Evolutionary conservation across 2,797 vertebrate species (phyloP).

Genomic region (Fratercula arctica): DNA sequence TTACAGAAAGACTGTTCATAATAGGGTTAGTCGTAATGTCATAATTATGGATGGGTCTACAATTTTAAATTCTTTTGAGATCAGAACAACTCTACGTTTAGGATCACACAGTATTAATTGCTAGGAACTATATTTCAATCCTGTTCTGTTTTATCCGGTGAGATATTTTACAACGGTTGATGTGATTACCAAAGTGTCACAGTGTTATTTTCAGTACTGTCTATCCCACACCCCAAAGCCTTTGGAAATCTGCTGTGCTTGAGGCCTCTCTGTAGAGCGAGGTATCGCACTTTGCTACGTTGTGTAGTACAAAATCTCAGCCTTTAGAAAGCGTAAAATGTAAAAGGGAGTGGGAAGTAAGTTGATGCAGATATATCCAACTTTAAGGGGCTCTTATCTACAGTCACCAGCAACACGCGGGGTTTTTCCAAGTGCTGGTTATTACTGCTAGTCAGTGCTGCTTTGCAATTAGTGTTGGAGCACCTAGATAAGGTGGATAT

Average conservation of each 20-base stretch:
- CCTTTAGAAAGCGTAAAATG: conserved; percentile 47
- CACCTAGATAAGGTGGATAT: conserved; percentile 70
- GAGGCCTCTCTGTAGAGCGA: conserved; percentile 24
- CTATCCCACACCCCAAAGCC: not conserved
- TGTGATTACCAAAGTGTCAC: not conserved
- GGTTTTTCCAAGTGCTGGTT: conserved; percentile 57
- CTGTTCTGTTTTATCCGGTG: not conserved
- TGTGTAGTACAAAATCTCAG: conserved; percentile 40
- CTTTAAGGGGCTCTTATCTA: conserved; percentile 68
- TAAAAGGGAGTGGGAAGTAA: conserved; percentile 32
- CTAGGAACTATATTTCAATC: not conserved
- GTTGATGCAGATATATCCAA: conserved; percentile 55
- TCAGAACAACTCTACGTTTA: not conserved
- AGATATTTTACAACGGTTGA: not conserved
- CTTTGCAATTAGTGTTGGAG: conserved; percentile 72
- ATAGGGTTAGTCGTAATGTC: conserved; percentile 58
- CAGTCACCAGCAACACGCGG: not conserved
- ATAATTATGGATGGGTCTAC: conserved; percentile 52
- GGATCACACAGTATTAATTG: not conserved
- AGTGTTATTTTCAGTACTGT: not conserved
- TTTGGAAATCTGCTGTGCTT: conserved; percentile 27
- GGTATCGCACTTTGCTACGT: conserved; percentile 5
- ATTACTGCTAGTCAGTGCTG: conserved; percentile 48
- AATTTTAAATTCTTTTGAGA: conserved; percentile 54
- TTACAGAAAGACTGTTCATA: conserved; percentile 55